These are phyloP conservation scores for Leontocebus nigricollis DNA, from an alignment of 2,797 vertebrate species.

Conservation along the genomic window DNA sequence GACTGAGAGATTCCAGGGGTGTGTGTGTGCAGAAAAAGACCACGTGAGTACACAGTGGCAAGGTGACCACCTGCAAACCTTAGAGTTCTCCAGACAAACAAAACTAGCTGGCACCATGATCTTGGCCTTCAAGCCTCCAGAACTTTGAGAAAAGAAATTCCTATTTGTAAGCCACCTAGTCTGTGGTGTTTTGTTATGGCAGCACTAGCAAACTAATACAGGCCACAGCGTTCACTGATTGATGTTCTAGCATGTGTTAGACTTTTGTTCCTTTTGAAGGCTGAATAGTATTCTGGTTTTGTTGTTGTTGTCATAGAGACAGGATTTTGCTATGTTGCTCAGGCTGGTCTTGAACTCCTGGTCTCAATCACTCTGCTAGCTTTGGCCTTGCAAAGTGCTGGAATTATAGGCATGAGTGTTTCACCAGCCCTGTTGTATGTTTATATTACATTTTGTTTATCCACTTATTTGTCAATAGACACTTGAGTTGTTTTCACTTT, in stretches of 20 bases:
- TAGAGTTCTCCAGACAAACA: neutral
- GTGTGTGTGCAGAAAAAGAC: neutral
- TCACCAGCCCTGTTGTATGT: neutral
- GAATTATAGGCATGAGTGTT: neutral
- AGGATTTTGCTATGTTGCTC: neutral
- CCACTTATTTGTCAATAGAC: neutral
- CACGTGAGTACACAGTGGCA: neutral
- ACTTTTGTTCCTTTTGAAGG: neutral
- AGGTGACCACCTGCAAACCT: neutral
- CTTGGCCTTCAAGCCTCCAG: neutral
- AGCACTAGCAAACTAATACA: neutral
- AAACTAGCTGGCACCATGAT: neutral
- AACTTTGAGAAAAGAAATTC: neutral
- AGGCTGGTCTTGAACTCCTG: neutral
- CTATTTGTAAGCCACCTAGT: neutral
- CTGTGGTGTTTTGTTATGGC: neutral
- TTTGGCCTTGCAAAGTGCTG: neutral
- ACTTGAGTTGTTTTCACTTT: neutral
- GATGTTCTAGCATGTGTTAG: neutral
- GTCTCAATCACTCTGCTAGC: neutral
- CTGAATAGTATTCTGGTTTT: neutral
- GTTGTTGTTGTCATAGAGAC: neutral
- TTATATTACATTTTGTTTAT: neutral
- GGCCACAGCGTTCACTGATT: neutral
- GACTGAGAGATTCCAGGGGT: neutral